Conservation (phyloP, 2,797 vertebrate species). For the Clarias platycephalus region DNA sequence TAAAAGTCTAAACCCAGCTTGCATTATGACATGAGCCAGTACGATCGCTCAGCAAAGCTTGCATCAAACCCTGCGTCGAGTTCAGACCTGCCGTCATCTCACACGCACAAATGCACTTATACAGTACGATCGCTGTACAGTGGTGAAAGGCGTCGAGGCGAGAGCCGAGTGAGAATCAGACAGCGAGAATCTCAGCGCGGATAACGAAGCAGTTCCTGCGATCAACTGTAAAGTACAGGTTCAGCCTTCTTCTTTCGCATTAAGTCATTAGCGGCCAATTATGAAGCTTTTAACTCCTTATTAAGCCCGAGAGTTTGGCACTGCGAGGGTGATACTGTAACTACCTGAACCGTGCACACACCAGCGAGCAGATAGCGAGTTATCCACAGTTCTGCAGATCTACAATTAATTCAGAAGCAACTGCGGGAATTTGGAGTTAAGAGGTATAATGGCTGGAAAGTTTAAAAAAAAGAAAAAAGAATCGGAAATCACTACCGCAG, state of each 20-base stretch:
- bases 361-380: neutral
- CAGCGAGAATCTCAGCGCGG: neutral
- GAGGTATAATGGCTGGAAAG: neutral
- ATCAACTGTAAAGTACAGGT: conserved; percentile 22
- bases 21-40: conserved; percentile 54
- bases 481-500: too few relatives aligned
- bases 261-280: conserved; percentile 51
- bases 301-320: conserved; percentile 28
- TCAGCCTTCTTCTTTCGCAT: conserved; percentile 31
- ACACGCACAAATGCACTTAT: conserved; percentile 11
- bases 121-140: neutral
- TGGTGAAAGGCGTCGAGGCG: neutral
- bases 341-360: conserved; percentile 14
- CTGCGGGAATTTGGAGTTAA: neutral
- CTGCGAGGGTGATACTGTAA: conserved; percentile 22
- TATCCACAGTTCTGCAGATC: neutral
- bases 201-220: neutral
- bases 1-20: conserved; percentile 23
- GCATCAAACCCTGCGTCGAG: neutral
- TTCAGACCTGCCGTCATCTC: conserved; percentile 25
- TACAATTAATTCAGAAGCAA: conserved; percentile 16
- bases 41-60: conserved; percentile 46
- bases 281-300: conserved; percentile 41
- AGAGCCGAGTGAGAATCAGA: neutral
- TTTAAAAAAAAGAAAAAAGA: neutral